Base-by-base conservation (phyloP, 2,888 invertebrate species). In the Hetaerina titia region DNA sequence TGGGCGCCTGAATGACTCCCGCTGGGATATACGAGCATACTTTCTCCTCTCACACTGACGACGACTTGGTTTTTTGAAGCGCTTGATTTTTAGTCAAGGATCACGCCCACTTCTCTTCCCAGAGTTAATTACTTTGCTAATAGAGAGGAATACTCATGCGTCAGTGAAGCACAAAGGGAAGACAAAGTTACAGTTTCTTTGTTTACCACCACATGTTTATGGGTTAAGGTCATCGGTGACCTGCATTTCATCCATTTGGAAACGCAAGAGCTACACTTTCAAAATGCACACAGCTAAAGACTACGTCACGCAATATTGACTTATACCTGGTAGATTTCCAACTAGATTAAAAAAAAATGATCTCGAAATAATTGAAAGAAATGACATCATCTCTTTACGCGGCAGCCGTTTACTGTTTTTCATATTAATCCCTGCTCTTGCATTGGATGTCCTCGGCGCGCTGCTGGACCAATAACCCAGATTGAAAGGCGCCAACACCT, bases 161-260 rank as follows among this genome's bases (percentile, higher is more conserved):
- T 31, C 31, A 81, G 31, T 31, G 13, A 81, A 81, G 81, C 81
- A 81, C 25, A 31, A 81, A 81, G 22, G 9, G 81, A 31, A 31
- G 81, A 31, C 15, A 81, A 31, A 81, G 81, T 81, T 81, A 81
- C 81, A 81, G n/a, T 81, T 81, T 81, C 81, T 81, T 81, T 81
- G 81, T 81, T 81, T 81, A 31, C 81, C 81, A 11, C 81, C 22
- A 31, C 25, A 31, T 31, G 13, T 81, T 81, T 31, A 81, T 81
- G 81, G 81, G 81, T 81, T 81, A 81, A 81, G 81, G 81, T 81
- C 81, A 81, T 81, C 81, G 81, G 81, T 81, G 81, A 81, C 81
- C 81, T 81, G 81, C 81, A 81, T 81, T 81, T 81, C 45, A 31
- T 81, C 81, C 81, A n/a, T 81, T 81, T 31, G 69, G 69, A n/a